A percentile compares a stretch with the other conserved stretches of the same genome.
These are phyloP conservation scores for Typhlomys cinereus DNA, from an alignment of 2,113 vertebrate genomes.

Conservation along the genomic window DNA sequence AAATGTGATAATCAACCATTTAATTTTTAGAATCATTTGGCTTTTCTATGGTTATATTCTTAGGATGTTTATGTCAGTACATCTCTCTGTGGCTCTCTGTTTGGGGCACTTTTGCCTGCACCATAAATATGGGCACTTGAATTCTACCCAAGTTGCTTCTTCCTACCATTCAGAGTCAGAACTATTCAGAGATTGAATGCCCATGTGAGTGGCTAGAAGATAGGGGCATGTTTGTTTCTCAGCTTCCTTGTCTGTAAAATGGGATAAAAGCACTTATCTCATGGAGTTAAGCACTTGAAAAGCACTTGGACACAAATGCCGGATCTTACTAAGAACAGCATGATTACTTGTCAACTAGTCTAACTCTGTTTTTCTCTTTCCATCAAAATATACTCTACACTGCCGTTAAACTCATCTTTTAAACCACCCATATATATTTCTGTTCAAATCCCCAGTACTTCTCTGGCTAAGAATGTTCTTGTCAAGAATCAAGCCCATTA, in stretches of 20 bases:
- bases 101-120: not conserved
- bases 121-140: not conserved
- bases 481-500: not conserved
- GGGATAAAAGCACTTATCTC: not conserved
- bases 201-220: not conserved
- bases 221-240: not conserved
- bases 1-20: not conserved
- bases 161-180: slow-evolving; percentile 3
- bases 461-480: not conserved
- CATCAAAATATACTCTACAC: not conserved
- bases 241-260: not conserved
- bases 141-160: not conserved
- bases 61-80: not conserved
- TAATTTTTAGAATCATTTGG: not conserved
- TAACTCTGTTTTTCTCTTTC: not conserved
- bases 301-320: not conserved
- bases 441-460: slow-evolving; percentile 24
- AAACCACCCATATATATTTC: not conserved
- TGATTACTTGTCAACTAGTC: not conserved
- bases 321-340: not conserved
- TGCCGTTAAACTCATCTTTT: not conserved
- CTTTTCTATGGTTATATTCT: not conserved
- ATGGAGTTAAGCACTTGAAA: not conserved
- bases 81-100: too few species aligned
- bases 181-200: not conserved